Base-by-base conservation (phyloP, 2,888 invertebrate species). In the Notodonta dromedarius region DNA sequence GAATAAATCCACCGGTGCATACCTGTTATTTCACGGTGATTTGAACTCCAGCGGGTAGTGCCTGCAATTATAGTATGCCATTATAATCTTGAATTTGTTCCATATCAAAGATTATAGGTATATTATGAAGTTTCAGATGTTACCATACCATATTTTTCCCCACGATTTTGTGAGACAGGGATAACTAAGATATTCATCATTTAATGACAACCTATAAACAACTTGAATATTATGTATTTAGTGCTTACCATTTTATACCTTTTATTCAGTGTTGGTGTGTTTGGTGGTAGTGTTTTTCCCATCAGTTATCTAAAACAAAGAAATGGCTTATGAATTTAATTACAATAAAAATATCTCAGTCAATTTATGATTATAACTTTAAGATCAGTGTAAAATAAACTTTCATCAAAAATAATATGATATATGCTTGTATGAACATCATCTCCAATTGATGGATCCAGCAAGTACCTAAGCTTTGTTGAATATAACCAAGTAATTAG, bases 141-240 rank as follows among this genome's bases (percentile, higher is more conserved):
- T 86, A 87, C 86, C 87, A 87, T 84, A 87, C 87, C 87, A 87
- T 84, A 79, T 60, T 76, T 78, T 76, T 86, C 87, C 80, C 85
- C 86, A 87, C 57, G 86, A 68, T 69, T 85, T 78, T 71, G 86
- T 87, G 83, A 87, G 86, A 79, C 87, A 88, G 88, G 88, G 87
- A 87, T 87, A 88, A 88, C 88, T 83, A 79, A 84, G 74, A 74
- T 79, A 70, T 73, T 87, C 87, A 87, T 87, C 86, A 87, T 82
- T 67, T 48, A 0, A 35, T 6, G 35, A 7, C 4, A 35, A 35
- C 5, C 35, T 4, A 35, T 35, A 24, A n/a, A 24, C 24, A 24
- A 24, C 24, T 24, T 24, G 24, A 24, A 2, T 24, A 24, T 24
- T 24, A 24, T 24, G 2, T 24, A 24, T 24, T 24, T 24, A 24